Percentiles rank a stretch among this genome's conserved stretches.
Conservation (phyloP, 2,888 invertebrate genomes). For the Drosophila anceps region DNA sequence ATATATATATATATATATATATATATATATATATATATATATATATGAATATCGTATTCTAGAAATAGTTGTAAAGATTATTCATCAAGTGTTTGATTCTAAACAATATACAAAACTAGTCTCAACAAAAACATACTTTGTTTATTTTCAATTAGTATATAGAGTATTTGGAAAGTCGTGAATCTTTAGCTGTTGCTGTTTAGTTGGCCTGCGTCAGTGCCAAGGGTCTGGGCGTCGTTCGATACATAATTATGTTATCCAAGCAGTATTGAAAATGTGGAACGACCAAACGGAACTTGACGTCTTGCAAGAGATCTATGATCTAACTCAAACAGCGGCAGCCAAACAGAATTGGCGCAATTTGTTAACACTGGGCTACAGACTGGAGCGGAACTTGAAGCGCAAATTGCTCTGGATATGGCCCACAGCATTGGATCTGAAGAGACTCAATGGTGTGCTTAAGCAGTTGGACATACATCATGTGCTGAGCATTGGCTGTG, state of each 20-base stretch:
- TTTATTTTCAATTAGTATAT: not conserved
- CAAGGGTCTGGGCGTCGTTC: constrained; percentile 35
- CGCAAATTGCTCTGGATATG: constrained; percentile 90
- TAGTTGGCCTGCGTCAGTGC: constrained; percentile 54
- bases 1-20: not conserved
- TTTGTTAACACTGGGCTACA: constrained; percentile 81
- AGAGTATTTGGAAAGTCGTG: not conserved
- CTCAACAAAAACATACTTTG: not conserved
- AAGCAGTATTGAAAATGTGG: constrained; percentile 64
- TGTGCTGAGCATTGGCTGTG: constrained; percentile 91
- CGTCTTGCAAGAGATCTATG: constrained; percentile 57
- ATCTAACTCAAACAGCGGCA: constrained; percentile 52
- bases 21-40: not conserved
- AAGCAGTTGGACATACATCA: constrained; percentile 85
- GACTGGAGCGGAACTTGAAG: constrained; percentile 74
- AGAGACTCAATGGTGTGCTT: constrained; percentile 87
- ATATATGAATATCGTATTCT: not conserved
- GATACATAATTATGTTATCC: constrained; percentile 21
- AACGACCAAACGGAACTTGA: constrained; percentile 55
- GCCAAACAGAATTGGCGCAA: constrained; percentile 85
- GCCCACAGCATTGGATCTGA: constrained; percentile 89
- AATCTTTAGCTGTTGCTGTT: not conserved
- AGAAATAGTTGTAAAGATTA: not conserved
- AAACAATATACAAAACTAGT: not conserved
- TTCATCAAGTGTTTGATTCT: not conserved